Conservation (phyloP, 2,888 invertebrate species). For the Myopa testacea region DNA sequence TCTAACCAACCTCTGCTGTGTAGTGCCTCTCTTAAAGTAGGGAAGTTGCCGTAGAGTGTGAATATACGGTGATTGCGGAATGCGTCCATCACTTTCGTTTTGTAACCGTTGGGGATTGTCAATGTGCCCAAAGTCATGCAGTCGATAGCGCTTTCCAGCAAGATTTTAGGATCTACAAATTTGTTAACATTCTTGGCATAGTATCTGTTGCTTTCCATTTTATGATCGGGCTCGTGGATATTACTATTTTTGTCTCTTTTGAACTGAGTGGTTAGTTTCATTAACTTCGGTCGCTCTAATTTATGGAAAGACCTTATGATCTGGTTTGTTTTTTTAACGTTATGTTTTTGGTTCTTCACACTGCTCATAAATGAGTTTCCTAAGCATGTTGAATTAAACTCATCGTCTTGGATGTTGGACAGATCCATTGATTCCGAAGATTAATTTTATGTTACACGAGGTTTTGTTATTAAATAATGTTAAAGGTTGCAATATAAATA, state of each 20-base stretch:
- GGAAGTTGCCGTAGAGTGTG: conserved; percentile 61
- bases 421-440: no score
- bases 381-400: no score
- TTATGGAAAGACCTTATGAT: no score
- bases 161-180: conserved; percentile 27
- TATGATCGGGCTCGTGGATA: not conserved
- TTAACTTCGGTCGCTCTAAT: no score
- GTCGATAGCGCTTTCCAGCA: not conserved
- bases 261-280: not conserved
- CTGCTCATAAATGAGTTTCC: no score
- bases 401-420: no score
- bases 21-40: conserved; percentile 69
- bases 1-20: conserved; percentile 80
- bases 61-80: conserved; percentile 63
- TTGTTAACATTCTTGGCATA: conserved; percentile 28
- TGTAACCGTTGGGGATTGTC: conserved; percentile 52
- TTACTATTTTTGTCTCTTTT: conserved; percentile 38
- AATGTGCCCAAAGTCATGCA: not conserved
- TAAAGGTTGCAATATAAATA: no score
- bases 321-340: no score
- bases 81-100: conserved; percentile 60
- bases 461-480: no score
- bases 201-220: not conserved
- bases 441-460: no score
- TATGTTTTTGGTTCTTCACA: no score